A percentile compares a stretch with the other conserved stretches of the same genome.
phyloP scores from a whole-genome alignment of 2,113 vertebrate genomes.

The Delphinapterus leucas region DNA sequence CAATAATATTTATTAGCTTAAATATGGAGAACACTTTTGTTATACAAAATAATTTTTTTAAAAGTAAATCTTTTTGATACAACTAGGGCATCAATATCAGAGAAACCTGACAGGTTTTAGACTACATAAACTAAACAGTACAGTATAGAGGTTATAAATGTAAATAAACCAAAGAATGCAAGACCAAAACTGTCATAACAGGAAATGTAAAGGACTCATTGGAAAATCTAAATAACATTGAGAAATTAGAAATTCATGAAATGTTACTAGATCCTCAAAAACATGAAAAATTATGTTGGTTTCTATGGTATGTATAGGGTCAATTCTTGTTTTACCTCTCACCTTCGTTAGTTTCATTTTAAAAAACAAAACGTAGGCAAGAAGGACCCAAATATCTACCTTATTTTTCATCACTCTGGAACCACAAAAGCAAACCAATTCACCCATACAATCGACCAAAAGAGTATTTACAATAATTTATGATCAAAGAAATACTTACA shows the following conservation, averaged over 20 bases:
- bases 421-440: not conserved
- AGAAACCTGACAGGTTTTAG: not conserved
- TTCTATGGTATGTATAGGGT: not conserved
- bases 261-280: not conserved
- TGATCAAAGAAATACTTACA: not conserved
- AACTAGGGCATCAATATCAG: not conserved
- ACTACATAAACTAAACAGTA: not conserved
- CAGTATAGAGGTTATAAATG: not conserved
- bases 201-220: conserved; percentile 1
- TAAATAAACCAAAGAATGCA: conserved; percentile 1
- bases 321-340: not conserved
- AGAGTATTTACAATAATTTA: not conserved
- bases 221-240: not conserved
- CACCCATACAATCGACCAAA: not conserved
- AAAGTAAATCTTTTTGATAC: not conserved
- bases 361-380: not conserved
- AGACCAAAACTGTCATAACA: not conserved
- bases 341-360: not conserved
- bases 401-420: not conserved
- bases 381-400: not conserved
- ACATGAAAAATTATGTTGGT: not conserved
- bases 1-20: not conserved
- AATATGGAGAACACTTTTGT: not conserved
- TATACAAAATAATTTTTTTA: not conserved
- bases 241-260: conserved; percentile 28